Evolutionary conservation across 2,113 vertebrate species (phyloP).

Genomic region (Eurystomus gularis): DNA sequence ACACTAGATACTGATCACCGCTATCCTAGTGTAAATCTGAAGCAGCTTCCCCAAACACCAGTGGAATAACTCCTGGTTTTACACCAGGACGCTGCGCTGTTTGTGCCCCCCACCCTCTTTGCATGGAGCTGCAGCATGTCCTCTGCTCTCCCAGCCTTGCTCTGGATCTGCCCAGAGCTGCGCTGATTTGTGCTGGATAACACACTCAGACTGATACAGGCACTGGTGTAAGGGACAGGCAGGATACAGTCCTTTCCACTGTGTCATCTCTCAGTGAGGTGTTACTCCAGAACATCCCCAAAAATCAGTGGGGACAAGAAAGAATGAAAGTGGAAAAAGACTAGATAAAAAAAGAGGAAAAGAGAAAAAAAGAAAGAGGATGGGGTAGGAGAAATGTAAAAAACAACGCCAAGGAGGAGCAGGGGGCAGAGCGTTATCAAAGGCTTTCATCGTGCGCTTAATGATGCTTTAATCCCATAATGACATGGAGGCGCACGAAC

Average conservation of each 20-base stretch:
- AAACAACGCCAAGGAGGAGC: not conserved
- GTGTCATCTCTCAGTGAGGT: rapidly evolving
- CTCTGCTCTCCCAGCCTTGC: not conserved
- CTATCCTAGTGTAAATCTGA: not conserved
- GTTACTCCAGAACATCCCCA: not conserved
- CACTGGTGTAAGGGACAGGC: not conserved
- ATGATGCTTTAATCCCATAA: conserved; percentile 47
- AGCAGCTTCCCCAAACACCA: not conserved
- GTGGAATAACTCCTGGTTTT: not conserved
- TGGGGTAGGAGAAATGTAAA: not conserved
- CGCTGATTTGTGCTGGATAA: not conserved
- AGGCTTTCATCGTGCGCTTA: conserved; percentile 14
- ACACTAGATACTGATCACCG: not conserved
- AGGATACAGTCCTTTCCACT: not conserved
- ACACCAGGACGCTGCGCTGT: rapidly evolving
- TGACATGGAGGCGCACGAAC: conserved; percentile 17
- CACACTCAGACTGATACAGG: rapidly evolving
- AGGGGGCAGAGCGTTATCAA: not conserved
- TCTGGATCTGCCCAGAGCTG: not conserved
- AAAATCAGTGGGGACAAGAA: not conserved
- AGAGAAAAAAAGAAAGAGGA: not conserved
- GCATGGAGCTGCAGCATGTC: not conserved
- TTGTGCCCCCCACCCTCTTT: not conserved
- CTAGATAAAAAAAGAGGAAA: not conserved
- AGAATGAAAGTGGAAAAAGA: not conserved